Base-by-base conservation (phyloP, 2,797 vertebrate species). In the Epinephelus malabaricus region DNA sequence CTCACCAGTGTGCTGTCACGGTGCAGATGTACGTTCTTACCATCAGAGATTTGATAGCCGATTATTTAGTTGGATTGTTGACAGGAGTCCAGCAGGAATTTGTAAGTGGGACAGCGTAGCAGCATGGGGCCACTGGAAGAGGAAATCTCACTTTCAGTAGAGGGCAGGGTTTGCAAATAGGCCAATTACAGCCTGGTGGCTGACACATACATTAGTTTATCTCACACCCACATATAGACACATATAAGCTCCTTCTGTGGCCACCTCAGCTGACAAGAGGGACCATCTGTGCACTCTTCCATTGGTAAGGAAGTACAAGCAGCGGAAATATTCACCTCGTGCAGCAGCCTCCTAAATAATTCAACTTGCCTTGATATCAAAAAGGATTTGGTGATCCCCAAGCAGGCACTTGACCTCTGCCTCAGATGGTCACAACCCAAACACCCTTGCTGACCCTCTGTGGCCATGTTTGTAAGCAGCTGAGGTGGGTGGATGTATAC, bases 331-430 rank as follows among this genome's bases (percentile, higher is more conserved):
- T 70, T 89, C 63, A 69, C 65, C 77, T 73, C 74, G 38, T 55
- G 58, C 65, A 66, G 76, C 27, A 77, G 58, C 30, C 40, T 79
- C 49, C 30, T 92, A 82, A 89, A 90, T 90, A 89, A 93, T 92
- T 93, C 81, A 90, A 47, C 68, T 21, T 58, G 43, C 23, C 61
- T 69, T 77, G 71, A 83, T 49, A 79, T 70, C 50, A 7, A 63
- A 64, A 67, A 80, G 65, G 19, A 73, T 65, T 60, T 64, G 59
- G 25, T 67, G 40, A 86, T 78, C 73, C 58, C 60, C 53, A 71
- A 62, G 66, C 55, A 79, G 53, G 59, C 45, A 61, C 40, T 73
- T 86, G 76, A 92, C 91, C 86, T 86, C 67, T 64, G 40, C 71
- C 30, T 74, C 73, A 61, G 40, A 74, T 74, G 49, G 62, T 63